These are phyloP conservation scores for Microtus ochrogaster DNA, from an alignment of 2,113 vertebrate genomes.

Conservation along the genomic window DNA sequence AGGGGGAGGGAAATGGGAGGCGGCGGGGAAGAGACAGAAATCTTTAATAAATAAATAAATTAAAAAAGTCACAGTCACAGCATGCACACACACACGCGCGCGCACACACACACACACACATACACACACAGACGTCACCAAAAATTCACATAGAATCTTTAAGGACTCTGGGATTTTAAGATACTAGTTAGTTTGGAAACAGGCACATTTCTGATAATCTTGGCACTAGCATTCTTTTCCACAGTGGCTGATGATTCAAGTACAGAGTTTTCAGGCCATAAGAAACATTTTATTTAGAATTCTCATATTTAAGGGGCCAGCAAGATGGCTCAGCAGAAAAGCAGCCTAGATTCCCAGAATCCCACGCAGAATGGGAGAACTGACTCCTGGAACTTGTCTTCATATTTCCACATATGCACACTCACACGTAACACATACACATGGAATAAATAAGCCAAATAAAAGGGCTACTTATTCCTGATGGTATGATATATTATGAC, in stretches of 20 bases:
- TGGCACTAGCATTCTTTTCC: background rate
- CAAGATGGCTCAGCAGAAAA: too few species aligned
- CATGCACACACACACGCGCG: too few species aligned
- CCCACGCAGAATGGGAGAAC: background rate
- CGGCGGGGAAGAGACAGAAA: too few species aligned
- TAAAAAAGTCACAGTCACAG: background rate
- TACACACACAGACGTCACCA: background rate
- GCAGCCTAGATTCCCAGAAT: background rate
- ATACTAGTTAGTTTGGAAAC: background rate
- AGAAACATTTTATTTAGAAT: conserved; percentile 36
- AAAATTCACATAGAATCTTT: background rate
- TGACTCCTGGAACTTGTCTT: background rate
- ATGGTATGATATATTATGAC: background rate
- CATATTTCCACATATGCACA: background rate
- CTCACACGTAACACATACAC: background rate
- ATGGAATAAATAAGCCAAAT: background rate
- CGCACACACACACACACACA: background rate
- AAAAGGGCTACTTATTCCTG: background rate
- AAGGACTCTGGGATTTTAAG: background rate
- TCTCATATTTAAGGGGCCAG: background rate
- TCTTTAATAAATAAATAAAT: too few species aligned
- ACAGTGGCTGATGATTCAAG: background rate
- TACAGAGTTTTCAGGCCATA: background rate
- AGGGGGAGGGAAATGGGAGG: too few species aligned
- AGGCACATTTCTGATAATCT: background rate